A percentile compares a stretch with the other conserved stretches of the same genome.
These are phyloP conservation scores for Gopherus flavomarginatus DNA, from an alignment of 2,113 vertebrate species.

Conservation along the genomic window DNA sequence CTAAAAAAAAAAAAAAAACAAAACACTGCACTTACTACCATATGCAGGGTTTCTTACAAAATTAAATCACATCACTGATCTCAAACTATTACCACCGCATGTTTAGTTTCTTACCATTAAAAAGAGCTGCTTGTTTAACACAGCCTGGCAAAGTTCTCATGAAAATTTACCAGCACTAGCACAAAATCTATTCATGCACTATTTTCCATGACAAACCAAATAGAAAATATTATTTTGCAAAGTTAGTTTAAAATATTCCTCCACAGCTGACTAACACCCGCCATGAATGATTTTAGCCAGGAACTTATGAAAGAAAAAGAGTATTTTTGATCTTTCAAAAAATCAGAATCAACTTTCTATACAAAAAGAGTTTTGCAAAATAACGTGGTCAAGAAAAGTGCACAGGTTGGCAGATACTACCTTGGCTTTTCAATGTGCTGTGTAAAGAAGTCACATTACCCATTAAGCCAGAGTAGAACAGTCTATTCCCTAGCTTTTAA, in stretches of 20 bases:
- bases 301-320: background rate
- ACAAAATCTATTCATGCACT: background rate
- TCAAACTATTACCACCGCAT: background rate
- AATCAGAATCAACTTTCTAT: no score
- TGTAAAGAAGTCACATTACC: background rate
- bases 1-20: background rate
- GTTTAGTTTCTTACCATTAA: background rate
- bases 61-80: background rate
- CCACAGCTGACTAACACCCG: background rate
- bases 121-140: background rate
- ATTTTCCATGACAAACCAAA: background rate
- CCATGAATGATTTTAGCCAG: background rate
- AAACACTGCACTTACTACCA: fast-evolving
- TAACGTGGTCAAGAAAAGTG: no score
- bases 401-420: no score
- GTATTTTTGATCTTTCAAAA: background rate
- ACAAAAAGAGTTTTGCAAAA: no score
- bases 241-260: background rate
- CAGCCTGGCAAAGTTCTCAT: background rate
- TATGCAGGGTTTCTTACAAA: background rate
- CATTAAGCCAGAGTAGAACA: background rate
- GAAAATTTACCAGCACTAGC: background rate
- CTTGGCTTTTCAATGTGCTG: background rate
- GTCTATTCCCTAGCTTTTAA: background rate
- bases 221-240: background rate